phyloP scores from a whole-genome alignment of 2,888 invertebrate genomes.

The Hyposoter didymator region DNA sequence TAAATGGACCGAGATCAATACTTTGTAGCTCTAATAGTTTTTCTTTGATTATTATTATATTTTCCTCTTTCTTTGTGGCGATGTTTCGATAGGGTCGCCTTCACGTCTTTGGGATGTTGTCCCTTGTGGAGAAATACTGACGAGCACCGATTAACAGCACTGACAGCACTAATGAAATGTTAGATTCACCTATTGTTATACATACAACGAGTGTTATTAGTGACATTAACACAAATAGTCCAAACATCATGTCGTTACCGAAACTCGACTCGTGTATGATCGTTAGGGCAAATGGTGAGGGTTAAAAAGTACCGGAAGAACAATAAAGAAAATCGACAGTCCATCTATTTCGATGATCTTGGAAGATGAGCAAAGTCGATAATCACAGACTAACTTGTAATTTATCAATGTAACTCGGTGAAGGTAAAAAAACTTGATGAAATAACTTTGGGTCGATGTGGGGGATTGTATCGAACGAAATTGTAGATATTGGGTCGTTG shows the following conservation, averaged over 20 bases:
- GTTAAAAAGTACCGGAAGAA: not conserved
- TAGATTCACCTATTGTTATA: not conserved
- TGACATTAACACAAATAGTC: not conserved
- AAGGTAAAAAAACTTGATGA: not conserved
- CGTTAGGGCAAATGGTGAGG: not conserved
- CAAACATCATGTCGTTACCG: not conserved
- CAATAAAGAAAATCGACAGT: not conserved
- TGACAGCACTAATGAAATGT: not conserved
- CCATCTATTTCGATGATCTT: not conserved
- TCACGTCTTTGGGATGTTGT: not conserved
- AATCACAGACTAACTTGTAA: not conserved
- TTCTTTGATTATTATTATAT: not conserved
- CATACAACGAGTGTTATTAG: not conserved
- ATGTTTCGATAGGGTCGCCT: not conserved
- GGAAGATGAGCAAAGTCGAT: not conserved
- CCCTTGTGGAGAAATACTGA: not conserved
- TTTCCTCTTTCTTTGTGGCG: not conserved
- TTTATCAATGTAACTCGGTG: not conserved
- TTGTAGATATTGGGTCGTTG: not conserved
- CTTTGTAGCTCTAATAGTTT: not conserved
- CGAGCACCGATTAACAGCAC: not conserved
- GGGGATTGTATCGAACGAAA: not conserved
- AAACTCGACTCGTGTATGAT: not conserved
- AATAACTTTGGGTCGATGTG: not conserved
- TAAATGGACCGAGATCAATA: not conserved